A percentile compares a stretch with the other conserved stretches of the same genome.
phyloP scores from a whole-genome alignment of 2,113 vertebrate genomes.

The Tetrao urogallus region DNA sequence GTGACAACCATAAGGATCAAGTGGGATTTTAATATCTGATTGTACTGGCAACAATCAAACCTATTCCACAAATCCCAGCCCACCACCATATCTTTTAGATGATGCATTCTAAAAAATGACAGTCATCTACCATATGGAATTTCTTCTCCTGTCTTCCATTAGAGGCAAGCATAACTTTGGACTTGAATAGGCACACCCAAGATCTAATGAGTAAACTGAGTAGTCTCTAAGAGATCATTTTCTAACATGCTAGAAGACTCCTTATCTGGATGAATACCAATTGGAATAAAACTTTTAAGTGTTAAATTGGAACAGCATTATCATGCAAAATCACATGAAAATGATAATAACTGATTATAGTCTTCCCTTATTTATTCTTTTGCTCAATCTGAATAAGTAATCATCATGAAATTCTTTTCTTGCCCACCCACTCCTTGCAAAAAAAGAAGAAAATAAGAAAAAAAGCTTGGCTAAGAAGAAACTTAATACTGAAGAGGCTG shows the following conservation, averaged over 20 bases:
- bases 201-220: neutral
- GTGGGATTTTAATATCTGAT: neutral
- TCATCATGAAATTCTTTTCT: neutral
- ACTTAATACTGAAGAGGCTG: neutral
- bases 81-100: neutral
- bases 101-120: neutral
- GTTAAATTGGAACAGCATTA: neutral
- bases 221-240: neutral
- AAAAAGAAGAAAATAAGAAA: neutral
- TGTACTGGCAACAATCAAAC: neutral
- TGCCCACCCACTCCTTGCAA: neutral
- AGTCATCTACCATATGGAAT: rapidly evolving
- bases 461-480: neutral
- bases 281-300: neutral
- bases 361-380: neutral
- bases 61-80: neutral
- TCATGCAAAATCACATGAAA: neutral
- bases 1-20: neutral
- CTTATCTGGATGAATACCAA: neutral
- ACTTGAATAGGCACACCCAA: neutral
- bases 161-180: neutral
- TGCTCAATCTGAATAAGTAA: neutral
- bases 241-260: neutral
- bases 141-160: neutral
- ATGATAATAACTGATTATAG: neutral